A percentile compares a stretch with the other conserved stretches of the same genome.
phyloP scores from a whole-genome alignment of 2,113 vertebrate genomes.

The Neogobius melanostomus region DNA sequence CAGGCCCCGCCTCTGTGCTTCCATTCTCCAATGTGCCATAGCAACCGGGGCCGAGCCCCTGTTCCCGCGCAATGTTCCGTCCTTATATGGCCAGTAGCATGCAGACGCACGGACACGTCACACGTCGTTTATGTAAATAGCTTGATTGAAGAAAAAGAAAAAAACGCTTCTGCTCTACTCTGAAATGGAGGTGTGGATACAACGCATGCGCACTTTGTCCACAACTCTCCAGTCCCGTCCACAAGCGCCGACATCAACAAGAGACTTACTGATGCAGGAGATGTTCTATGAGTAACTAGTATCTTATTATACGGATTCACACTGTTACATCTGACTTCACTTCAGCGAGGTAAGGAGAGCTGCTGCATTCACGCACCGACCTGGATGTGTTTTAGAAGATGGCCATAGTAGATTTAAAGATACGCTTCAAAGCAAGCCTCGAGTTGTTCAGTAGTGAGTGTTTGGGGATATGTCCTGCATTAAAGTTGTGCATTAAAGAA shows the following conservation, averaged over 20 bases:
- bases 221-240: conserved; percentile 70
- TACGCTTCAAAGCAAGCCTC: conserved; percentile 53
- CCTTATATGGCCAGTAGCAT: conserved; percentile 84
- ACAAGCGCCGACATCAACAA: conserved; percentile 77
- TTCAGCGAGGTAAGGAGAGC: conserved; percentile 55
- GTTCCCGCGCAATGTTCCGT: conserved; percentile 84
- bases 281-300: conserved; percentile 51
- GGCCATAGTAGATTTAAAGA: conserved; percentile 1
- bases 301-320: conserved; percentile 18
- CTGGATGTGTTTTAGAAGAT: neutral
- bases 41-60: conserved; percentile 79
- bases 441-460: conserved; percentile 55
- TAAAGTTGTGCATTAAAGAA: conserved; percentile 17
- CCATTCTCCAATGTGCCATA: conserved; percentile 74
- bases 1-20: conserved; percentile 59
- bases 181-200: conserved; percentile 80
- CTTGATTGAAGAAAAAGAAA: conserved; percentile 84
- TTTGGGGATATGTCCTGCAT: conserved; percentile 25
- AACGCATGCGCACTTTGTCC: conserved; percentile 78
- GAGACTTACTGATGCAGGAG: conserved; percentile 63
- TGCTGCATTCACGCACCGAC: neutral
- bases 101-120: conserved; percentile 80
- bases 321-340: conserved; percentile 32
- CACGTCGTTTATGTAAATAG: conserved; percentile 73
- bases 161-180: conserved; percentile 58